These are phyloP conservation scores for Noturus placidus DNA, from an alignment of 2,113 vertebrate species.

Conservation along the genomic window DNA sequence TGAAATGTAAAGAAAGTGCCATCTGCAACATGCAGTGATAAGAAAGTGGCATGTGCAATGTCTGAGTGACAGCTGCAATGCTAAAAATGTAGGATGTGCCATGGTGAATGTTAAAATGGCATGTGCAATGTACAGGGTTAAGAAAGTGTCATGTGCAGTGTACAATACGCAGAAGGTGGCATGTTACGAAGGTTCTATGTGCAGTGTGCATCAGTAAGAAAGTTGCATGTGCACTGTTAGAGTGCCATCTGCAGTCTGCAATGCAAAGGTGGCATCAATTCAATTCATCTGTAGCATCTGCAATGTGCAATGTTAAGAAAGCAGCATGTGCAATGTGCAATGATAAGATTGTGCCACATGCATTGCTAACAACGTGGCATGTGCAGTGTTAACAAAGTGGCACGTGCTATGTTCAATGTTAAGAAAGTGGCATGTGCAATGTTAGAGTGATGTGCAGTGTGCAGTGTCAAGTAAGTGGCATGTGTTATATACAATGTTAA, in stretches of 20 bases:
- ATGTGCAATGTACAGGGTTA: neutral
- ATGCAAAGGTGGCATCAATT: neutral
- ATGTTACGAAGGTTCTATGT: too few relatives aligned
- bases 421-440: neutral
- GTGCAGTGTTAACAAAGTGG: neutral
- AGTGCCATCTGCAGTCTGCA: neutral
- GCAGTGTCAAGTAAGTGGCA: neutral
- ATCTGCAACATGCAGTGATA: neutral
- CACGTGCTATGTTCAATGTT: neutral
- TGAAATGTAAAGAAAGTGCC: neutral
- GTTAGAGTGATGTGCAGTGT: neutral
- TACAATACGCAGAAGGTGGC: neutral
- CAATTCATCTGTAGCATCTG: too few relatives aligned
- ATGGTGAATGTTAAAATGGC: neutral
- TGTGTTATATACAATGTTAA: too few relatives aligned
- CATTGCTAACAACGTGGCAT: neutral
- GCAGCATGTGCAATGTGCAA: neutral
- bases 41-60: neutral
- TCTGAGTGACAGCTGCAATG: neutral
- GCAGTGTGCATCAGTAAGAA: neutral
- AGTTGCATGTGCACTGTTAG: neutral
- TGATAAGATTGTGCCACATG: neutral
- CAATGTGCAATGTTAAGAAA: neutral
- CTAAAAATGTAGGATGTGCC: neutral
- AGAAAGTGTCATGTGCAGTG: neutral